phyloP scores from a whole-genome alignment of 2,888 invertebrate species.

The Drosophila diplacantha region DNA sequence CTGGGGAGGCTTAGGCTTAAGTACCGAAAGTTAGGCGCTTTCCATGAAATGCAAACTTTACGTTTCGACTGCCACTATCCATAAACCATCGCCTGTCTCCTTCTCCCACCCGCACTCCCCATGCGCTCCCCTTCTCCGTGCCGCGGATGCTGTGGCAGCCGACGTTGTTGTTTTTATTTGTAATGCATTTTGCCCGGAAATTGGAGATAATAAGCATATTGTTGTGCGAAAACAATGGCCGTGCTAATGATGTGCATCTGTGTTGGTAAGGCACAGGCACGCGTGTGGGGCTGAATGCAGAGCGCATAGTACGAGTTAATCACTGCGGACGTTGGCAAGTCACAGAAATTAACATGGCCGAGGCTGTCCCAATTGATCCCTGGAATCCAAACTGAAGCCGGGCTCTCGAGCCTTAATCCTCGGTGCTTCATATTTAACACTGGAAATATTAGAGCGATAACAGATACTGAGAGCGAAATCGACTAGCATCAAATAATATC shows the following conservation, averaged over 20 bases:
- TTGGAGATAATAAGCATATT: conserved; percentile 74
- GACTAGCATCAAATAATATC: not conserved
- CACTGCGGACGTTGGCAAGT: conserved; percentile 26
- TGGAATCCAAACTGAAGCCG: conserved; percentile 5
- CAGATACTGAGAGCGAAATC: not conserved
- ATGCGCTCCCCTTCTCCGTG: not conserved
- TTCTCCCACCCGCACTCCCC: not conserved
- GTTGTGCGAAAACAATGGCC: conserved; percentile 71
- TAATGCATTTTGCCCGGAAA: conserved; percentile 72
- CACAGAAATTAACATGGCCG: conserved; percentile 2
- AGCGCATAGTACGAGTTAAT: conserved; percentile 13
- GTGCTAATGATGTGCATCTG: conserved; percentile 70
- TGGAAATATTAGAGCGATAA: not conserved
- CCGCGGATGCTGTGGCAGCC: conserved; percentile 13
- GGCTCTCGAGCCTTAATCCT: not conserved
- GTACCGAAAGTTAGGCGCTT: conserved; percentile 62
- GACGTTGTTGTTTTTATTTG: conserved; percentile 65
- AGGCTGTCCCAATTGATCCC: conserved; percentile 17
- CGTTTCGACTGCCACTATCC: conserved; percentile 55
- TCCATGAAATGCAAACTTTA: conserved; percentile 65
- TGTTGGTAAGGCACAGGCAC: conserved; percentile 46
- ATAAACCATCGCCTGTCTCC: conserved; percentile 42
- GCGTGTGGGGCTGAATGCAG: conserved; percentile 4
- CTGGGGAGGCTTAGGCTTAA: conserved; percentile 61
- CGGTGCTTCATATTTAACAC: not conserved